A percentile compares a stretch with the other conserved stretches of the same genome.
Evolutionary conservation across 2,797 vertebrate species (phyloP).

Genomic region (Eidolon dupreanum): DNA sequence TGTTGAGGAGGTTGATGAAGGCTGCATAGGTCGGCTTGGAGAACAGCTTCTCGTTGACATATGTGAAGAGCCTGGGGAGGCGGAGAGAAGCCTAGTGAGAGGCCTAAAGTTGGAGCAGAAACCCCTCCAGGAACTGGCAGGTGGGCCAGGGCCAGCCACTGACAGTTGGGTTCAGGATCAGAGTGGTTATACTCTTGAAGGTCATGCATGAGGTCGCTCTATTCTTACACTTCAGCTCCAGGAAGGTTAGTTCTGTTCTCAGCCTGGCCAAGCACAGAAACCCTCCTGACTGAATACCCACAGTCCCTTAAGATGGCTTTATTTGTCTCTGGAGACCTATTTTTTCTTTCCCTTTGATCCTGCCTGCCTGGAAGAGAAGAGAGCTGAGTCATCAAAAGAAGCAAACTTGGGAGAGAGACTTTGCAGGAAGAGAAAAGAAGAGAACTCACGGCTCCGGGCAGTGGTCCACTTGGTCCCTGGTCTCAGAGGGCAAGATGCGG

Average conservation of each 20-base stretch:
- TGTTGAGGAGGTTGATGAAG: slow-evolving; percentile 87
- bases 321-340: not conserved
- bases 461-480: slow-evolving; percentile 61
- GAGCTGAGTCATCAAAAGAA: not conserved
- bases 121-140: not conserved
- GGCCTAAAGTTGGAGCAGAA: not conserved
- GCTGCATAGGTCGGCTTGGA: slow-evolving; percentile 86
- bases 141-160: rapidly evolving
- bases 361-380: not conserved
- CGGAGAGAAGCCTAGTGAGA: not conserved
- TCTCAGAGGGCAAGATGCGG: not conserved
- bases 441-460: slow-evolving; percentile 84
- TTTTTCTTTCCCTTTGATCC: not conserved
- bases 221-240: not conserved
- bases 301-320: not conserved
- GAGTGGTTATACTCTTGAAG: not conserved
- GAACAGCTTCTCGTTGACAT: slow-evolving; percentile 86
- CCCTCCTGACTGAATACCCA: not conserved
- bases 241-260: not conserved
- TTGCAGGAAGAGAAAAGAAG: not conserved
- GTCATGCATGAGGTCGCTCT: not conserved
- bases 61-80: slow-evolving; percentile 82
- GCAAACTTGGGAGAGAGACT: not conserved
- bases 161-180: not conserved
- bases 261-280: not conserved